phyloP scores from a whole-genome alignment of 1,140 invertebrate genomes.

The Drosophila subpulchrella region DNA sequence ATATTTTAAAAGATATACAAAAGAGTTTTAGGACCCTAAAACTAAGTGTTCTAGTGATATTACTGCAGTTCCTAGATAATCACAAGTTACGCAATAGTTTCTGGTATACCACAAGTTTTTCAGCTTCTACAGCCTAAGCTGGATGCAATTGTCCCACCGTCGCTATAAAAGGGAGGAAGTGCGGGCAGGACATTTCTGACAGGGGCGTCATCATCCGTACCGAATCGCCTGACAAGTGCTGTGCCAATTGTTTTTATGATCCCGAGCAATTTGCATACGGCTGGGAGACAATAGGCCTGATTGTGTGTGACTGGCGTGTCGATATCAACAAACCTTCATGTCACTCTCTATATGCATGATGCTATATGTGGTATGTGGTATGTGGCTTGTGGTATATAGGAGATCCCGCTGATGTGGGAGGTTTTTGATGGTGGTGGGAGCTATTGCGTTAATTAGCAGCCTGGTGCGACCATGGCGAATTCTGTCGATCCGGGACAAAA shows the following conservation, averaged over 20 bases:
- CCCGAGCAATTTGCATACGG: slow-evolving; percentile 32
- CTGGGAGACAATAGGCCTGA: slow-evolving; percentile 32
- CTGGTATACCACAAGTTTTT: neutral
- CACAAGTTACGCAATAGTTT: neutral
- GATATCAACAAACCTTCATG: slow-evolving; percentile 22
- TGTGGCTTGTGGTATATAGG: too few species aligned
- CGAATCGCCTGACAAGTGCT: slow-evolving; percentile 36
- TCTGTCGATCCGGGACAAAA: slow-evolving; percentile 4
- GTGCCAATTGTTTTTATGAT: slow-evolving; percentile 41
- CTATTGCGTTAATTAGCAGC: slow-evolving; percentile 37
- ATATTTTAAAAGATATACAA: too few species aligned
- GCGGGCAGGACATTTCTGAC: slow-evolving; percentile 12
- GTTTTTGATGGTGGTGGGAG: neutral
- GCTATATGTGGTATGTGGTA: neutral
- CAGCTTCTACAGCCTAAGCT: neutral
- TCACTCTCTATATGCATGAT: slow-evolving; percentile 1
- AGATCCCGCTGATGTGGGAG: slow-evolving; percentile 5
- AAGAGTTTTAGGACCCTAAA: neutral
- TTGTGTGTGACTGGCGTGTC: slow-evolving; percentile 41
- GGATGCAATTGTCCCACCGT: slow-evolving; percentile 15
- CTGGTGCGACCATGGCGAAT: slow-evolving; percentile 36
- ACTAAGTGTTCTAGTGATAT: neutral
- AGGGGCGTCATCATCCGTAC: slow-evolving; percentile 17
- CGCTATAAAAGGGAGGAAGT: slow-evolving; percentile 1
- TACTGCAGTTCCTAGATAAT: neutral